Conservation (phyloP, 2,113 vertebrate genomes). For the Laterallus jamaicensis region DNA sequence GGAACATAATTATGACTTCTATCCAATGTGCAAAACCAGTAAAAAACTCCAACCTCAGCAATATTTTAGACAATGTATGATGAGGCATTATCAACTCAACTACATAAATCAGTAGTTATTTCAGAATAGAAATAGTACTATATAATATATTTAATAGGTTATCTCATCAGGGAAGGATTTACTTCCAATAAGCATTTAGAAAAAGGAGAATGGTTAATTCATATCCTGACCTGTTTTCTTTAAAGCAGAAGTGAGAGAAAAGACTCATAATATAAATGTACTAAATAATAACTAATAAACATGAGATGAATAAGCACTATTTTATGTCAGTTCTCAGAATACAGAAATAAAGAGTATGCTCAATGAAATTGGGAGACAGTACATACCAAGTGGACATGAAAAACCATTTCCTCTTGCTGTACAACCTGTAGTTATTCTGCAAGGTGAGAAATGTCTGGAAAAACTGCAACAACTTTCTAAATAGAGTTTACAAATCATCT, state of each 20-base stretch:
- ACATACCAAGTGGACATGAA: neutral
- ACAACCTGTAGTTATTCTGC: neutral
- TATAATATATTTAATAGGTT: neutral
- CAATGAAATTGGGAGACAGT: neutral
- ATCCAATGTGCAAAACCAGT: neutral
- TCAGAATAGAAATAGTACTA: neutral
- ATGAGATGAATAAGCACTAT: neutral
- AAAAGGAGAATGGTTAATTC: neutral
- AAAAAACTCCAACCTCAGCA: neutral
- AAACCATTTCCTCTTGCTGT: neutral
- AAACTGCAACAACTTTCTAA: neutral
- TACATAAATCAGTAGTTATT: neutral
- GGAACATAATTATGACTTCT: constrained; percentile 1
- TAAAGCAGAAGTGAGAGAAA: neutral
- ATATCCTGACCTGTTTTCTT: neutral
- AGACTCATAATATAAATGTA: neutral
- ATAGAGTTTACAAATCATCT: neutral
- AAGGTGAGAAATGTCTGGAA: neutral
- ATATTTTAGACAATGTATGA: neutral
- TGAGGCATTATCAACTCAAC: neutral
- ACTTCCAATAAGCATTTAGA: neutral
- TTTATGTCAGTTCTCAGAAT: neutral
- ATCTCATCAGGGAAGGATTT: neutral
- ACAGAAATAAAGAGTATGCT: neutral
- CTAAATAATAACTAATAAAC: neutral